These are phyloP conservation scores for Diarsia mendica DNA, from an alignment of 2,888 invertebrate genomes.

Conservation along the genomic window DNA sequence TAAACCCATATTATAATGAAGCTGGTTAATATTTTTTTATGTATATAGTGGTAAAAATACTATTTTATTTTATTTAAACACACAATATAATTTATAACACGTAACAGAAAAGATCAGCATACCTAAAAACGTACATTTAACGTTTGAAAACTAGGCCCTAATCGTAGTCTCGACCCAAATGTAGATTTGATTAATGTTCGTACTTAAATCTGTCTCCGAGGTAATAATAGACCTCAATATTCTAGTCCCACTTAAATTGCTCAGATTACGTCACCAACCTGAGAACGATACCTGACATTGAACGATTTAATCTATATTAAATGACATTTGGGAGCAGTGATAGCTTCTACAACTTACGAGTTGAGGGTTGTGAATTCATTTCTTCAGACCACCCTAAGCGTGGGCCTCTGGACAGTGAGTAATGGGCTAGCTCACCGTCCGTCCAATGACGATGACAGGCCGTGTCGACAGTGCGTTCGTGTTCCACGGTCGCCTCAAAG, in stretches of 20 bases:
- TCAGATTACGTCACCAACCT: slow-evolving; percentile 19
- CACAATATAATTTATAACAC: not conserved
- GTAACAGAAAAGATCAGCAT: not conserved
- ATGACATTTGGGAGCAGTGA: not conserved
- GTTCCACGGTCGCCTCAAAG: too few relatives aligned
- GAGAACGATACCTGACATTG: slow-evolving; percentile 6
- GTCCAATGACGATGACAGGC: too few relatives aligned
- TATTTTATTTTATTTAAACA: not conserved
- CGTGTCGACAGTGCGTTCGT: too few relatives aligned
- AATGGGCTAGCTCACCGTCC: too few relatives aligned
- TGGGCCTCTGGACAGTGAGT: too few relatives aligned
- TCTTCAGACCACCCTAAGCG: too few relatives aligned
- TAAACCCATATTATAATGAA: too few relatives aligned
- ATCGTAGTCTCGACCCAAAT: slow-evolving; percentile 37
- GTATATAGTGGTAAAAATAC: too few relatives aligned
- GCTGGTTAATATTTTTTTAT: too few relatives aligned
- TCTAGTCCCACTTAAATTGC: slow-evolving; percentile 36
- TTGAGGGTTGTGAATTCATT: not conserved
- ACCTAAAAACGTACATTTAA: not conserved
- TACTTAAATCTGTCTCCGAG: slow-evolving; percentile 37
- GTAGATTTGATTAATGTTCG: slow-evolving; percentile 45
- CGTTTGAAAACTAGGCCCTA: slow-evolving; percentile 2
- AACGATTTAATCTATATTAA: slow-evolving; percentile 20
- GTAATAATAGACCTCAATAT: slow-evolving; percentile 31
- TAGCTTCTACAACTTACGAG: not conserved